Evolutionary conservation across 2,888 invertebrate genomes (phyloP), one percentile per base, ranked within the genome.

Genomic region (Drosophila cognata): DNA sequence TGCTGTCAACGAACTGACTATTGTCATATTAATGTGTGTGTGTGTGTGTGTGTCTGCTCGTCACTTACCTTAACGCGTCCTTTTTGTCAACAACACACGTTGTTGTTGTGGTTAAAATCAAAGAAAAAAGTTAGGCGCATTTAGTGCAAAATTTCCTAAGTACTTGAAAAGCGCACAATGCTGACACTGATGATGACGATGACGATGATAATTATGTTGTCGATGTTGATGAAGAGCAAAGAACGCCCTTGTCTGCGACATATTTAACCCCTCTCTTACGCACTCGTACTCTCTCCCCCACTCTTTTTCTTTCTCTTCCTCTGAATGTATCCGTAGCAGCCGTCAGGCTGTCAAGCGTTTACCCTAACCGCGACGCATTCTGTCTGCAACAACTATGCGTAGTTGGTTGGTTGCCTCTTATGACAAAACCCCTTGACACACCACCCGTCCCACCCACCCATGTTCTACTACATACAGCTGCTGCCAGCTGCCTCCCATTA

Each of bases 331-430:
- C 16, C 33, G 48, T 43, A 18, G 21, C 50, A 61, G 35, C 81
- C 73, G 71, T 62, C 88, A 87, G 82, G 48, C 82, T 89, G 89
- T 89, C 85, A 89, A 61, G 77, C 71, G 73, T 71, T 89, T 75
- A 89, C 88, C 82, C 69, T 77, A 88, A 88, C 82, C 85, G 79
- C 84, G 84, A 85, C 89, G 82, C 79, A 71, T 88, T 77, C 82
- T 77, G 72, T 70, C 77, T 82, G 72, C 85, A 84, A 71, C 80
- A 16, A 46, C 46, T 46, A 46, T 86, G 78, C 78, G 74, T 82
- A 82, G 81, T 80, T 80, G 77, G 88, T 80, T 81, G 84, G 51
- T 74, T 79, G 71, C 65, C 65, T 68, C 68, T 71, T 67, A 29
- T 57, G 38, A 29, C 38, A 57, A 38, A 28, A 25, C 50, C 28